Evolutionary conservation across 2,113 vertebrate genomes (phyloP), one percentile per base, ranked within the genome.

Genomic region (Xiphophorus maculatus): DNA sequence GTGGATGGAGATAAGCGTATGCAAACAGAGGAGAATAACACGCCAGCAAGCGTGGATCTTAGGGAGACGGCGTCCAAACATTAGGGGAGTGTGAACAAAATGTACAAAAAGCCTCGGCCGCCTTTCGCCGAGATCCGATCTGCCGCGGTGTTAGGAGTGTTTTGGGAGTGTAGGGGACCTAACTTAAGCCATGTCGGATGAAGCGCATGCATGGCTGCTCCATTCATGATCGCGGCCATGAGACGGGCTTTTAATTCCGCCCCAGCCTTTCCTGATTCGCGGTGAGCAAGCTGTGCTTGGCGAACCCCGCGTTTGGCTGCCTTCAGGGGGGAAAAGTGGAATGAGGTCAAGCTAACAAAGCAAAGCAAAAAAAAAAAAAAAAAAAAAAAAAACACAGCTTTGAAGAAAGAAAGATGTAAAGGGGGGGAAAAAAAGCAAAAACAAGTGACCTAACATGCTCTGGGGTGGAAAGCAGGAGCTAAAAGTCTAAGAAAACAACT

Each of bases 341-440:
- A 92, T 32, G 86, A 91, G 93, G 92, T 92, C 91, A 91, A 80
- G 83, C 73, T 62, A 81, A 90, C 87, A 92, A 93, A 90, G 85
- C 83, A 73, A 87, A 83, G 84, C 62, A 69, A 44, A 80, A 33
- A 37, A 10, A 10, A 35, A 7, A 33, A 33, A 33, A 33, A 33
- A 5, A 35, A 35, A 35, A n/a, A n/a, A n/a, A 35, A 35, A 9
- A 80, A 80, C 61, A 66, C 65, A 67, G 69, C 81, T 44, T 33
- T 60, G 71, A 79, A 66, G 67, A 37, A 84, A 87, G 66, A 68
- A 63, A 70, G 40, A 81, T 25, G 70, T 14, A 58, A 73, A 73
- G 44, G 73, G 63, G 54, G 4, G 63, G 72, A 83, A 14, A 13
- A 60, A 63, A 82, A 14, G 35, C 63, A 83, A 14, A 61, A 1